Evolutionary conservation across 2,888 invertebrate species (phyloP).

Genomic region (Pycnomerus fuliginosus): DNA sequence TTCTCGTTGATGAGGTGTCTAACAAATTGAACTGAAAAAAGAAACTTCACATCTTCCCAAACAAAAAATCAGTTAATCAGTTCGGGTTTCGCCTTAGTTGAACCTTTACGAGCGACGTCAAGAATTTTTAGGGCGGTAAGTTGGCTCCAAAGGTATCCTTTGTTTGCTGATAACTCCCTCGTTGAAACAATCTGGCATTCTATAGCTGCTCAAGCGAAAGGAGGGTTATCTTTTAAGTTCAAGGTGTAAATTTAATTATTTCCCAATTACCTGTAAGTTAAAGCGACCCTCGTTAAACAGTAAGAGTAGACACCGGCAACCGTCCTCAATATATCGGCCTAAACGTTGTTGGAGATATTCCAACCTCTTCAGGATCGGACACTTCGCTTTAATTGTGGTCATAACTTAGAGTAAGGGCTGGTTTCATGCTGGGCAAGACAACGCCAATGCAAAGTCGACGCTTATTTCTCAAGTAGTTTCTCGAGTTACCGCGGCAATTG

Average conservation of each 20-base stretch:
- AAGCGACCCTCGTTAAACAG: too few relatives aligned
- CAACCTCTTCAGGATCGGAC: conserved; percentile 25
- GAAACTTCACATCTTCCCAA: conserved; percentile 15
- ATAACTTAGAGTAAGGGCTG: conserved; percentile 23
- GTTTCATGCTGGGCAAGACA: conserved; percentile 5
- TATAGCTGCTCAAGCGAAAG: too few relatives aligned
- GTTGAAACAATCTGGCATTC: too few relatives aligned
- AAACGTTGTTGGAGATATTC: conserved; percentile 22
- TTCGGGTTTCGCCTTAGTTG: conserved; percentile 22
- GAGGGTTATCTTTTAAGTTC: too few relatives aligned
- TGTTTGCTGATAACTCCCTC: too few relatives aligned
- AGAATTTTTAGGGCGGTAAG: too few relatives aligned
- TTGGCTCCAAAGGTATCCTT: too few relatives aligned
- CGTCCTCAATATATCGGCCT: conserved; percentile 12
- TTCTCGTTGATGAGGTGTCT: conserved; percentile 25
- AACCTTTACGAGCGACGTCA: too few relatives aligned
- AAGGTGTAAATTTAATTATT: conserved; percentile 9
- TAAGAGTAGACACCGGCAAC: conserved; percentile 5
- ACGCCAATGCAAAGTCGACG: conserved; percentile 4
- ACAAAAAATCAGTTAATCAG: conserved; percentile 32
- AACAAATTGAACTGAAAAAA: conserved; percentile 26
- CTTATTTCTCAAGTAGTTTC: conserved; percentile 10
- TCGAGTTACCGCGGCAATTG: conserved; percentile 6
- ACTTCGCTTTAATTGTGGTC: conserved; percentile 24
- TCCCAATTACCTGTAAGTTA: conserved; percentile 3